Evolutionary conservation across 2,113 vertebrate species (phyloP), one percentile per base, ranked within the genome.

Genomic region (Riparia riparia): DNA sequence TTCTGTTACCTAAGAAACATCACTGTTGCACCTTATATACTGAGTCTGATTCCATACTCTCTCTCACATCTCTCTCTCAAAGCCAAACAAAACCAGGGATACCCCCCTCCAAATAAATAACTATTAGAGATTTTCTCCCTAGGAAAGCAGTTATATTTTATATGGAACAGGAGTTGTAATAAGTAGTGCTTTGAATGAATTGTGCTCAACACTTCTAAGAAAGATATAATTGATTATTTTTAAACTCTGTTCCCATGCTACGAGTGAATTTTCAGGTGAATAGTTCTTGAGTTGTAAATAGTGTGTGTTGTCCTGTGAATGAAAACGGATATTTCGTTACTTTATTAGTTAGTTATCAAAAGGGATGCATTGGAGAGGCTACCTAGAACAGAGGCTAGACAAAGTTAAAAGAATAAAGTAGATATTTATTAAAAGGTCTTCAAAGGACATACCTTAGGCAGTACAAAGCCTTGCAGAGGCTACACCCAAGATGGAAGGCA

Each of bases 51-150:
- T 65, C 37, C 15, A 10, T 47, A 28, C 4, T 37, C 1, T 37
- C 4, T 69, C 42, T 68, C 3, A 1, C 4, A 14, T 64, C 34
- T 65, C 10, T 84, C 34, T 69, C 29, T 6, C 9, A 49, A 84
- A 29, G 21, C 2, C 14, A 77, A 71, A 45, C 3, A 14, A 69
- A 86, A 83, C 3, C 25, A 41, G 17, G 6, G 28, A 44, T 8
- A 0, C 11, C 6, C 7, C 1, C 2, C 6, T 1, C 7, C 3
- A 32, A 22, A 39, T 2, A 28, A 32, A 81, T n/a, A 51, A 47
- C 3, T 56, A 0, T 5, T 51, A 47, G 5, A 56, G 6, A 37
- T 72, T 77, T 86, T 65, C 17, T 68, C 69, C 28, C 14, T 25
- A 57, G 24, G 19, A 50, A 81, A 10, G 22, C 17, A 70, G 22